A percentile compares a stretch with the other conserved stretches of the same genome.
Evolutionary conservation across 2,113 vertebrate species (phyloP).

Genomic region (Oryzias celebensis): DNA sequence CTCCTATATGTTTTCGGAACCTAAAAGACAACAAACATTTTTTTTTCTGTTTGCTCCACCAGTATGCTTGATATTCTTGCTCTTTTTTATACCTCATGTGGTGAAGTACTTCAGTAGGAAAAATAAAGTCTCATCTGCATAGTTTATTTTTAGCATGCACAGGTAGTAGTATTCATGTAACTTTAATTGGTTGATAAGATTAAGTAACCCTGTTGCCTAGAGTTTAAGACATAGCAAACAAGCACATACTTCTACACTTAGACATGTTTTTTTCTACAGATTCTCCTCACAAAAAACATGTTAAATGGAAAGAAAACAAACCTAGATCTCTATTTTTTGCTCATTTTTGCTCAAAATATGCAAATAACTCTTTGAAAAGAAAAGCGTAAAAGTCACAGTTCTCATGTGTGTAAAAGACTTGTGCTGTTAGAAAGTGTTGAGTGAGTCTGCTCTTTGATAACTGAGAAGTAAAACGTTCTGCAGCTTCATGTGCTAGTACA

Average conservation of each 20-base stretch:
- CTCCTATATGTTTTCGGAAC: constrained; percentile 50
- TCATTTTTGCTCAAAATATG: constrained; percentile 8
- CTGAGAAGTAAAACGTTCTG: background rate
- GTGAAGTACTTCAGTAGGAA: constrained; percentile 1
- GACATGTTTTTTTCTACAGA: constrained; percentile 11
- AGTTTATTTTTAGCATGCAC: background rate
- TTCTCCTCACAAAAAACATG: constrained; percentile 34
- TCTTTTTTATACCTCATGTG: constrained; percentile 1
- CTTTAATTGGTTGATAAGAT: constrained; percentile 24
- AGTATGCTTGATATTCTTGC: background rate
- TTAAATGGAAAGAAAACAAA: constrained; percentile 32
- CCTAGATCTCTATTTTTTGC: background rate
- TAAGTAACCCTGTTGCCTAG: constrained; percentile 14
- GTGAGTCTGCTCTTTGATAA: background rate
- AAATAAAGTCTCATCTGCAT: background rate
- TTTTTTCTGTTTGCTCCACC: constrained; percentile 9
- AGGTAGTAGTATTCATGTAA: background rate
- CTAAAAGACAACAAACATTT: constrained; percentile 40
- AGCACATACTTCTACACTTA: constrained; percentile 10
- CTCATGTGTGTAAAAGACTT: background rate
- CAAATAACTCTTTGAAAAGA: constrained; percentile 13
- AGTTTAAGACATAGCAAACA: constrained; percentile 2
- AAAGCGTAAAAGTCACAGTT: background rate
- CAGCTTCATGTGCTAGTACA: constrained; percentile 4
- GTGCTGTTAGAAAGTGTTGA: background rate